Evolutionary conservation across 2,113 vertebrate species (phyloP), one percentile per base, ranked within the genome.

Genomic region (Noturus placidus): DNA sequence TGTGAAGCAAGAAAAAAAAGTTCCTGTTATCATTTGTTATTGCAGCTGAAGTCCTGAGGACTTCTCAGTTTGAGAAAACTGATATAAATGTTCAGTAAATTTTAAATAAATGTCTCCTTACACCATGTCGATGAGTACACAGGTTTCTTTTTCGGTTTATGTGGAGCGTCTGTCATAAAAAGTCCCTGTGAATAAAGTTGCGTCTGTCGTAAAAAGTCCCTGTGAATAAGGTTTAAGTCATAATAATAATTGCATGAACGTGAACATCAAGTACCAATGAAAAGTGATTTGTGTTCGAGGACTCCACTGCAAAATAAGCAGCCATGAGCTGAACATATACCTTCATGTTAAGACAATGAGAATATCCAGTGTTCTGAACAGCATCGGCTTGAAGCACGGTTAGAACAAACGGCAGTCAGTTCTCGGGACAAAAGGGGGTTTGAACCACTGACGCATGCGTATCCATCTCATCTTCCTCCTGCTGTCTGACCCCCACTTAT

Each of bases 331-430:
- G 78, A 77, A 67, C 52, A 79, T 89, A 80, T 59, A 86, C 85
- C 79, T 78, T 59, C 38, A 14, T 19, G 61, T 59, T 83, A 22
- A 50, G 76, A 81, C 52, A 86, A 77, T 82, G 80, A 87, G 82
- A 80, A 84, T 38, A 81, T 87, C 61, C 67, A 79, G 74, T 84
- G 85, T 57, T 84, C n/a, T n/a, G 76, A n/a, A 84, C 76, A 84
- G 79, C 83, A 85, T 89, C 89, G 88, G 76, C 79, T 90, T 89
- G 86, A 90, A 90, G 88, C 89, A 83, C 90, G 65, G 46, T 86
- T 84, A 88, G 90, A 94, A 95, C 94, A 96, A 95, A 94, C 81
- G 83, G 83, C 72, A 72, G 86, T 92, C 94, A 95, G 94, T 94
- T 93, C 89, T 93, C 85, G 30, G 82, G 91, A 94, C 88, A 93